These are phyloP conservation scores for Gymnoscelis rufifasciata DNA, from an alignment of 2,888 invertebrate species.

Conservation along the genomic window DNA sequence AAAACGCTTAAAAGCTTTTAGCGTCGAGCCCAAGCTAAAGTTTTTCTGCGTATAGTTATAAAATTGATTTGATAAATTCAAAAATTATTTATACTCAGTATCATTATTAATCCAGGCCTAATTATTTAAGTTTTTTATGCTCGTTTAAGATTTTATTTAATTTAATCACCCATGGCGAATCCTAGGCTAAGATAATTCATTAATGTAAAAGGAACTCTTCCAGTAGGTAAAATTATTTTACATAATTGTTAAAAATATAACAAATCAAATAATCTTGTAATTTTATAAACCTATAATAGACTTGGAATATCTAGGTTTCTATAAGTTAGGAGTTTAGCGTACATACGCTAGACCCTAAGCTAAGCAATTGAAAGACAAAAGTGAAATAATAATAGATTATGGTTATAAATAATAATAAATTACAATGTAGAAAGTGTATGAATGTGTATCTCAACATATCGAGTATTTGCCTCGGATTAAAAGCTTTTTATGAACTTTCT, in stretches of 20 bases:
- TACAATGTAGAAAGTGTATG: no score
- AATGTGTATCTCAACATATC: no score
- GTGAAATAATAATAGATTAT: constrained; percentile 66
- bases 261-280: background rate
- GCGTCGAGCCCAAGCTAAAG: constrained; percentile 74
- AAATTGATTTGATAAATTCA: background rate
- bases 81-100: background rate
- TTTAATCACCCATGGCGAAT: constrained; percentile 15
- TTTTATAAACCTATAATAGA: constrained; percentile 12
- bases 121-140: constrained; percentile 25
- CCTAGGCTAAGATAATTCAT: constrained; percentile 4
- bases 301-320: constrained; percentile 6
- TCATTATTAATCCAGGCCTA: constrained; percentile 40
- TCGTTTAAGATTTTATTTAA: background rate
- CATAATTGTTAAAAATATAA: background rate
- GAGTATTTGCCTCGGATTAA: no score
- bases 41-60: constrained; percentile 70
- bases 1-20: constrained; percentile 67
- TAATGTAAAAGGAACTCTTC: constrained; percentile 1
- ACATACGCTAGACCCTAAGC: constrained; percentile 29
- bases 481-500: no score
- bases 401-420: constrained; percentile 16
- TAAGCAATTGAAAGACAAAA: constrained; percentile 69
- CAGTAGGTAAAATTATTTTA: background rate
- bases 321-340: constrained; percentile 4